Conservation (phyloP, 2,888 invertebrate genomes). For the Chymomyza fuscimana region DNA sequence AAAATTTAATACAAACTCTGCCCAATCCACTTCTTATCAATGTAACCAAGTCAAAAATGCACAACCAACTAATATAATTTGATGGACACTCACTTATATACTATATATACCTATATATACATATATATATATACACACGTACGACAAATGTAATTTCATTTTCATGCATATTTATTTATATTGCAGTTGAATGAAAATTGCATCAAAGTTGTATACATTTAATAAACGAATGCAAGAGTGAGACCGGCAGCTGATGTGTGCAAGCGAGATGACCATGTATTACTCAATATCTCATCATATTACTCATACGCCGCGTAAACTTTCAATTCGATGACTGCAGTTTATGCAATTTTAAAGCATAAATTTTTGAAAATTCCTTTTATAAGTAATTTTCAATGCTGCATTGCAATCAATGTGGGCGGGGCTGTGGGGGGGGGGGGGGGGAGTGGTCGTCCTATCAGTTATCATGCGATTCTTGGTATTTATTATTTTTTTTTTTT, state of each 20-base stretch:
- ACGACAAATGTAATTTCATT: slow-evolving; percentile 44
- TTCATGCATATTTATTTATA: slow-evolving; percentile 52
- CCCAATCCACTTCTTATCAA: background rate
- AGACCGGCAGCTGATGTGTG: background rate
- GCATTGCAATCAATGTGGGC: background rate
- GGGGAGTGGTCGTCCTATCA: background rate
- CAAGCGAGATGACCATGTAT: background rate
- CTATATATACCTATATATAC: background rate
- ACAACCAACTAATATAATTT: slow-evolving; percentile 32
- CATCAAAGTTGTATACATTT: slow-evolving; percentile 39
- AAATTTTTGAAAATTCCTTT: slow-evolving; percentile 55
- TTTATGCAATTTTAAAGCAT: slow-evolving; percentile 47
- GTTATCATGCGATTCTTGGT: slow-evolving; percentile 7
- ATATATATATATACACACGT: background rate
- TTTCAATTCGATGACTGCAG: background rate
- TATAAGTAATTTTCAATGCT: slow-evolving; percentile 28
- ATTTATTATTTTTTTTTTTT: slow-evolving; percentile 10
- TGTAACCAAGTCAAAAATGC: slow-evolving; percentile 9
- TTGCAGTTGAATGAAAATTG: slow-evolving; percentile 52
- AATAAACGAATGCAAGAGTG: background rate
- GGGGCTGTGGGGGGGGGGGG: background rate
- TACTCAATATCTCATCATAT: slow-evolving; percentile 46
- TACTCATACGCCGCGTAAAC: slow-evolving; percentile 41
- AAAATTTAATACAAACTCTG: slow-evolving; percentile 17
- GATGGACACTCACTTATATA: background rate